A percentile compares a stretch with the other conserved stretches of the same genome.
These are phyloP conservation scores for Spermophilus dauricus DNA, from an alignment of 2,113 vertebrate species.

Conservation along the genomic window DNA sequence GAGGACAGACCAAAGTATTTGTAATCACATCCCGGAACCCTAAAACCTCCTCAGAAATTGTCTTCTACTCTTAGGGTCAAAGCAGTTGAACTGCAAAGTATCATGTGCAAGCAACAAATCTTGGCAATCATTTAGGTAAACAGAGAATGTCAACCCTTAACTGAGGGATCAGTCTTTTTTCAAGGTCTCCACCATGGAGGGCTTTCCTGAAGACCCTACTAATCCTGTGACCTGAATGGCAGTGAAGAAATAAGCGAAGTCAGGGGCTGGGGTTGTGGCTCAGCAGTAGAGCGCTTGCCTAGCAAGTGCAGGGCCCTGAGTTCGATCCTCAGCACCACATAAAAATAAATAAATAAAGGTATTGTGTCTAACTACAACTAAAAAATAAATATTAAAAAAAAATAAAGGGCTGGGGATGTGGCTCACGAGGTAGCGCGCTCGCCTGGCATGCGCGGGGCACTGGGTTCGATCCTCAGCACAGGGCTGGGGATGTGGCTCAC, in stretches of 20 bases:
- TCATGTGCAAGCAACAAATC: background rate
- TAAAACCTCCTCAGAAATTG: conserved; percentile 39
- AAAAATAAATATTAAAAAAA: too few species aligned
- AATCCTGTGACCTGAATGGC: background rate
- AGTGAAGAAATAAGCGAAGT: conserved; percentile 28
- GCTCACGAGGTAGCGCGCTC: too few species aligned
- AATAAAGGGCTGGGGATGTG: too few species aligned
- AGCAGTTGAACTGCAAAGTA: conserved; percentile 46
- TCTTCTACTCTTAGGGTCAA: background rate
- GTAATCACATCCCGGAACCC: background rate
- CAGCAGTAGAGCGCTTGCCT: too few species aligned
- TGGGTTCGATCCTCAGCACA: too few species aligned
- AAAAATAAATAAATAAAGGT: too few species aligned
- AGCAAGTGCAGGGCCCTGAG: too few species aligned
- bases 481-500: too few species aligned
- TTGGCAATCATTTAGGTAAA: conserved; percentile 76
- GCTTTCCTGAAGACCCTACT: conserved; percentile 26
- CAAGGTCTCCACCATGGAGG: conserved; percentile 14
- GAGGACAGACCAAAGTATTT: background rate
- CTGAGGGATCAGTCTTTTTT: conserved; percentile 6
- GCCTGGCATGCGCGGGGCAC: too few species aligned
- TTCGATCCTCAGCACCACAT: too few species aligned
- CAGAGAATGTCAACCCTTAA: conserved; percentile 76
- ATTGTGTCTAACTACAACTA: too few species aligned
- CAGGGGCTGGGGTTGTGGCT: background rate